Evolutionary conservation across 1,140 invertebrate species (phyloP).

Genomic region (Hypsibius dujardini): DNA sequence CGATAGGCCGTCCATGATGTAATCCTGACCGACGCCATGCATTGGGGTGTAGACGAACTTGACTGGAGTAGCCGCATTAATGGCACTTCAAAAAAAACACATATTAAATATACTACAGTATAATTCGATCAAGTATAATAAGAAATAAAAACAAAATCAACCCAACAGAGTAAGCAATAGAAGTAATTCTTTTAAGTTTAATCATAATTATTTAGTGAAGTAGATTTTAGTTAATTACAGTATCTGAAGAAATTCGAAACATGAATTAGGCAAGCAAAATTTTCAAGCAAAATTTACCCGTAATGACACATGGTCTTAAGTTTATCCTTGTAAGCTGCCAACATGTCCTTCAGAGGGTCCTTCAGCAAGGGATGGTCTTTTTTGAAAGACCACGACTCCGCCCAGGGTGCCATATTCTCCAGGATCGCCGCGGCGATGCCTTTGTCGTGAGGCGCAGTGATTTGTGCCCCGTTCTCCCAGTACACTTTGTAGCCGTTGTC

Average conservation of each 20-base stretch:
- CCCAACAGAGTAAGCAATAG: too few species aligned
- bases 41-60: slow-evolving; percentile 81
- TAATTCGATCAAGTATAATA: too few species aligned
- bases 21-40: slow-evolving; percentile 85
- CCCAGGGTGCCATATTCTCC: slow-evolving; percentile 51
- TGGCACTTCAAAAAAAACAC: too few species aligned
- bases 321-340: slow-evolving; percentile 44
- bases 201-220: too few species aligned
- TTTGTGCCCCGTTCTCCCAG: slow-evolving; percentile 83
- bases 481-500: slow-evolving; percentile 97
- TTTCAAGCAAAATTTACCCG: slow-evolving; percentile 27
- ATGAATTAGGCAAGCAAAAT: too few species aligned
- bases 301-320: slow-evolving; percentile 26
- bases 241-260: too few species aligned
- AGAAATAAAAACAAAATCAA: too few species aligned
- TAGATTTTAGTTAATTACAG: too few species aligned
- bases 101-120: too few species aligned
- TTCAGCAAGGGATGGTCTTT: slow-evolving; percentile 28
- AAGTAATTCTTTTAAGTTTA: too few species aligned
- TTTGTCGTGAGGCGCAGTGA: slow-evolving; percentile 75
- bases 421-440: slow-evolving; percentile 61
- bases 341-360: slow-evolving; percentile 41
- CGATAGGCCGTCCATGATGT: slow-evolving; percentile 54
- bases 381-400: slow-evolving; percentile 46
- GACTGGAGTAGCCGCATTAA: slow-evolving; percentile 43